These are phyloP conservation scores for Sarcoramphus papa DNA, from an alignment of 2,797 vertebrate genomes.

Conservation along the genomic window DNA sequence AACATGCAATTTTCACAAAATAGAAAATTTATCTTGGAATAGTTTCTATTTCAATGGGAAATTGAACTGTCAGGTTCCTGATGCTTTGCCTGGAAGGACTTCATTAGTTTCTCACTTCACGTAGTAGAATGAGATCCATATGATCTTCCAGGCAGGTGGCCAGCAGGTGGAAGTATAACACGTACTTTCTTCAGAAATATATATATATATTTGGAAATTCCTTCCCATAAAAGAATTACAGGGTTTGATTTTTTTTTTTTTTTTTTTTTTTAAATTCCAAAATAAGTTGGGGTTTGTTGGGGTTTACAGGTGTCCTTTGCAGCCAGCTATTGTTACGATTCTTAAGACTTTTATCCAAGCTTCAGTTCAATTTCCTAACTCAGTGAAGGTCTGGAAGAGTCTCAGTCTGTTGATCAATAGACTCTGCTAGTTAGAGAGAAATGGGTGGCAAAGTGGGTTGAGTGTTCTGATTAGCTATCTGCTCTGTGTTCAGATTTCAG, in stretches of 20 bases:
- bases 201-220: background rate
- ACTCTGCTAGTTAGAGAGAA: background rate
- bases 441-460: background rate
- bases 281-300: background rate
- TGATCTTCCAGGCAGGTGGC: background rate
- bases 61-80: background rate
- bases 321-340: background rate
- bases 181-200: background rate
- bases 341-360: background rate
- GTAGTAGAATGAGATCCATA: background rate
- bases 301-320: background rate
- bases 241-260: background rate
- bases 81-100: background rate
- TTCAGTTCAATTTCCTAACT: background rate
- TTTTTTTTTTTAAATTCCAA: background rate
- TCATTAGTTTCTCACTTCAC: background rate
- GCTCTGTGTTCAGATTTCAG: background rate
- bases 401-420: background rate
- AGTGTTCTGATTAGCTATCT: background rate
- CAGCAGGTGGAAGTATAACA: constrained; percentile 27
- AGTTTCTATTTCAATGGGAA: background rate
- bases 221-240: background rate
- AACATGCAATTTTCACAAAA: background rate
- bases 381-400: background rate
- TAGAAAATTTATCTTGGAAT: background rate